Evolutionary conservation across 1,140 invertebrate genomes (phyloP).

Genomic region (Nephila pilipes): DNA sequence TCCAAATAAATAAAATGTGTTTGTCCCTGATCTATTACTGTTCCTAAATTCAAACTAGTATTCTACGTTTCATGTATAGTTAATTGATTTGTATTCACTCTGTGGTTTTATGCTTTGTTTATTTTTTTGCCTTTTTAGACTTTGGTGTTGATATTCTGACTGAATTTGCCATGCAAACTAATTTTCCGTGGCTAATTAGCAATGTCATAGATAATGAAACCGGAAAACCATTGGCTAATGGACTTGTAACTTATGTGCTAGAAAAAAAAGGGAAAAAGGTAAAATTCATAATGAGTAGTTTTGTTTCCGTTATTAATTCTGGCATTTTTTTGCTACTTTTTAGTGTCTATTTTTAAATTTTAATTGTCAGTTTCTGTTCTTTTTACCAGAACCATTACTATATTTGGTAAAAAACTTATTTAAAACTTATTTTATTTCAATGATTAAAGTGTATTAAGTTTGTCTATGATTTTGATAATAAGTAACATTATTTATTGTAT

Average conservation of each 20-base stretch:
- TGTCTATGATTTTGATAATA: too few relatives aligned
- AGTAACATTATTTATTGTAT: too few relatives aligned
- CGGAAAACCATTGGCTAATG: slow-evolving; percentile 89
- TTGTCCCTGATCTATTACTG: too few relatives aligned
- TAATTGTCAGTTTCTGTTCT: background rate
- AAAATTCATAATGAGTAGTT: slow-evolving; percentile 80
- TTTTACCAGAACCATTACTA: too few relatives aligned
- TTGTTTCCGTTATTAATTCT: background rate
- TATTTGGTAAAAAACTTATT: too few relatives aligned
- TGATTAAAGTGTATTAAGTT: too few relatives aligned
- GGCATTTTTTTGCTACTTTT: background rate
- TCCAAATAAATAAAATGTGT: too few relatives aligned
- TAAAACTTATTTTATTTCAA: too few relatives aligned
- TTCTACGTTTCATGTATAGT: too few relatives aligned
- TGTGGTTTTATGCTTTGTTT: too few relatives aligned
- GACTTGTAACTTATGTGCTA: slow-evolving; percentile 89
- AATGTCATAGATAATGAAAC: slow-evolving; percentile 95
- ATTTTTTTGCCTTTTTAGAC: slow-evolving; percentile 84
- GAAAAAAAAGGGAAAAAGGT: slow-evolving; percentile 90
- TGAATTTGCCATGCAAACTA: slow-evolving; percentile 87
- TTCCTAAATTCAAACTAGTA: too few relatives aligned
- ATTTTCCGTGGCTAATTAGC: slow-evolving; percentile 95
- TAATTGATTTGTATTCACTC: too few relatives aligned
- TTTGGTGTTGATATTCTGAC: slow-evolving; percentile 93
- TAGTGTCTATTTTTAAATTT: background rate